Conservation (phyloP, 2,888 invertebrate genomes). For the Ctena decussata region DNA sequence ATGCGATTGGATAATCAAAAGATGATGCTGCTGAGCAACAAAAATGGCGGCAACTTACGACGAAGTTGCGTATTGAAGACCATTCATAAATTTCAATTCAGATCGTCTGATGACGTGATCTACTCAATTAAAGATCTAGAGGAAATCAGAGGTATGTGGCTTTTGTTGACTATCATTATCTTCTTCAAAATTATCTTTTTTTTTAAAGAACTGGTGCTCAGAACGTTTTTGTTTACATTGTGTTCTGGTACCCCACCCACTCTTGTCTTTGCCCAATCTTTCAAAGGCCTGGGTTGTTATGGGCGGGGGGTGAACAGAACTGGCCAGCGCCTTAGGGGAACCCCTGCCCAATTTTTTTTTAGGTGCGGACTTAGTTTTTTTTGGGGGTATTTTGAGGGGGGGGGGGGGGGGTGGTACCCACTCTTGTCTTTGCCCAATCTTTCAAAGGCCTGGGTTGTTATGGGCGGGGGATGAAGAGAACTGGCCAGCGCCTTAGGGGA, state of each 20-base stretch:
- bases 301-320: neutral
- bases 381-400: neutral
- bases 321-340: neutral
- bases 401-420: neutral
- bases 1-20: neutral
- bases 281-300: neutral
- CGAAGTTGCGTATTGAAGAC: no score
- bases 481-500: neutral
- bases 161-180: neutral
- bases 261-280: neutral
- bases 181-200: neutral
- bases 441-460: neutral
- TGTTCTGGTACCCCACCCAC: neutral
- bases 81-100: no score
- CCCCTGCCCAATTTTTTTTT: slow-evolving; percentile 9
- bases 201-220: neutral
- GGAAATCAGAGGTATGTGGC: neutral
- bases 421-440: neutral
- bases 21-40: neutral
- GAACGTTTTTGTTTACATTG: neutral
- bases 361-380: neutral
- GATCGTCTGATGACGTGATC: no score
- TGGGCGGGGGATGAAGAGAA: neutral
- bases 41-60: no score
- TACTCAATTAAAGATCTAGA: no score